Evolutionary conservation across 2,888 invertebrate species (phyloP).

Genomic region (Lymantria dispar): DNA sequence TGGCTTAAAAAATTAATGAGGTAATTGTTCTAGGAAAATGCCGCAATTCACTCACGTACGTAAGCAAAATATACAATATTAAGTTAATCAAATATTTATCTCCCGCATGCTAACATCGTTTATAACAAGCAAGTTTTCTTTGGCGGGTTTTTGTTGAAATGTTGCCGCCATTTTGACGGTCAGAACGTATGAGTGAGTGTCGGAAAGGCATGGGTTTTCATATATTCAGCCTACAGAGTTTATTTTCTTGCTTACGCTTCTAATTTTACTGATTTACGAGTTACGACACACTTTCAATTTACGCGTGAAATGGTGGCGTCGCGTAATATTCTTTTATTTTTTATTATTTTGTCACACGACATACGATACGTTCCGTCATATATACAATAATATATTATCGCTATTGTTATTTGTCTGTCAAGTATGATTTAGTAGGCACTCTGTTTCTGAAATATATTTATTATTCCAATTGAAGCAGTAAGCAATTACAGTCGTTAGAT

Average conservation of each 20-base stretch:
- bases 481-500: too few relatives aligned
- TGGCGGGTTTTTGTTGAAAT: not conserved
- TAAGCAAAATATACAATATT: too few relatives aligned
- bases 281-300: constrained; percentile 10
- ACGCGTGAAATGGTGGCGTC: not conserved
- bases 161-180: not conserved
- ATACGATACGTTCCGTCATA: too few relatives aligned
- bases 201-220: not conserved
- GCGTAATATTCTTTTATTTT: too few relatives aligned
- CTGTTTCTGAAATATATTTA: too few relatives aligned
- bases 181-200: not conserved
- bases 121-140: not conserved
- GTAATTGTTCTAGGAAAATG: not conserved
- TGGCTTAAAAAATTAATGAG: not conserved
- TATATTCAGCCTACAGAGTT: constrained; percentile 3
- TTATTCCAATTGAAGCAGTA: too few relatives aligned
- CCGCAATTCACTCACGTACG: not conserved
- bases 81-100: too few relatives aligned
- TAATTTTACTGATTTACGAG: constrained; percentile 12
- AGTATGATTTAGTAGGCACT: too few relatives aligned
- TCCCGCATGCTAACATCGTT: not conserved
- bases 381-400: too few relatives aligned
- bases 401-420: too few relatives aligned
- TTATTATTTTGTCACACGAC: too few relatives aligned
- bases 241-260: constrained; percentile 5